Evolutionary conservation across 2,888 invertebrate genomes (phyloP), one percentile per base, ranked within the genome.

Genomic region (Heliconius erato): DNA sequence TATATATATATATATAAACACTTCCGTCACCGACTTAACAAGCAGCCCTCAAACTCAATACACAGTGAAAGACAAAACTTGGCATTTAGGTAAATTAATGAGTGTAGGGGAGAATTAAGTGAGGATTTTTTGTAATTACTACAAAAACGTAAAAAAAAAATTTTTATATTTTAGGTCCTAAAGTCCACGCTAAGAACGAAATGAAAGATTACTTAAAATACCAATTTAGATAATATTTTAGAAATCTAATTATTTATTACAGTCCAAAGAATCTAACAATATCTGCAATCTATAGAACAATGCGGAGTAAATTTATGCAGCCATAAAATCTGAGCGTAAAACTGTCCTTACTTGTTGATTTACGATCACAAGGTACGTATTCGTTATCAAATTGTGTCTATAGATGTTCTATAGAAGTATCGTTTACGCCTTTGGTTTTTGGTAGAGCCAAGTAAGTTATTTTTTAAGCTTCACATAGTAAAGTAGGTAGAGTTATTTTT

Each of bases 281-380:
- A 54, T 49, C 28, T 16, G 28, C 49, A 76, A 76, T 76, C 74
- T 49, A 78, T 78, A 78, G 26, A 49, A 78, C 78, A 78, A 78
- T 67, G 78, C 40, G 5, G 74, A 59, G 19, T 78, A 78, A 78
- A 78, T 67, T 78, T 49, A 49, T 78, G 78, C 78, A 67, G 67
- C 12, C 78, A 78, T 78, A 78, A 67, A 78, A 78, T 78, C 11
- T 67, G 78, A 44, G 67, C 78, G 40, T 78, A 78, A 78, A 78
- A 78, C 65, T 78, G 78, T 78, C 78, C 12, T 6, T 67, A 78
- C 19, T 63, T 65, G 77, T 77, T 63, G 59, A 76, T 76, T 76
- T 76, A 76, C 59, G 59, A 76, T 54, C 23, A 19, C 32, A 59
- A 9, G 11, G 63, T 11, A 76, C n/a, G 14, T 59, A 76, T 59